Conservation (phyloP, 2,888 invertebrate species). For the Saturnia pavonia region DNA sequence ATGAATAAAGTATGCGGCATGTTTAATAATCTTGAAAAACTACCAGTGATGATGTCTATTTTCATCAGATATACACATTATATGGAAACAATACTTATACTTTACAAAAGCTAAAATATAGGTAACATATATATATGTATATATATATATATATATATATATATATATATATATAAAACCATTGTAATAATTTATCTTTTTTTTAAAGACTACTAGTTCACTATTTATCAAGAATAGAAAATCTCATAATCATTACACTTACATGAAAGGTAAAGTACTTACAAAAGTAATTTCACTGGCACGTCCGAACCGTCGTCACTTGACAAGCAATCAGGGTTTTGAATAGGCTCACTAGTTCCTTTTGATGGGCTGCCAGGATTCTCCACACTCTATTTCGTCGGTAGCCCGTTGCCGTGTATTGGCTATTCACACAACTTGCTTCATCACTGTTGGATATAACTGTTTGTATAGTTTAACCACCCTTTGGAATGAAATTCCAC, state of each 20-base stretch:
- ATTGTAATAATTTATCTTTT: no score
- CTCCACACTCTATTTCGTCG: conserved; percentile 67
- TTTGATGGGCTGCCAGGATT: conserved; percentile 68
- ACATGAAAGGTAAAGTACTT: conserved; percentile 46
- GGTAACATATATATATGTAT: no score
- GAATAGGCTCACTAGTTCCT: conserved; percentile 61
- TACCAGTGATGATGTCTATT: background rate
- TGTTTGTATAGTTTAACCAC: conserved; percentile 63
- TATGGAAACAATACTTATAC: background rate
- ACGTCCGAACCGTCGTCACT: conserved; percentile 37
- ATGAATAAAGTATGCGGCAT: background rate
- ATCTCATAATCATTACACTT: conserved; percentile 47
- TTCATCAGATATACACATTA: background rate
- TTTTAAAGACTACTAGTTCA: background rate
- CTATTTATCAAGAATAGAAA: conserved; percentile 33
- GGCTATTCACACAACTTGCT: conserved; percentile 61
- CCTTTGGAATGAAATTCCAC: conserved; percentile 64
- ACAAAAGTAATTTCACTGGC: conserved; percentile 35
- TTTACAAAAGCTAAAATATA: background rate
- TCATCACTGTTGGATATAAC: conserved; percentile 74
- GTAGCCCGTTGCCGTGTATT: conserved; percentile 53
- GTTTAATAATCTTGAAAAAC: background rate
- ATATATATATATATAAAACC: no score
- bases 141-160: no score
- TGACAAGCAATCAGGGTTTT: conserved; percentile 66